Base-by-base conservation (phyloP, 2,113 vertebrate genomes). In the Orycteropus afer region DNA sequence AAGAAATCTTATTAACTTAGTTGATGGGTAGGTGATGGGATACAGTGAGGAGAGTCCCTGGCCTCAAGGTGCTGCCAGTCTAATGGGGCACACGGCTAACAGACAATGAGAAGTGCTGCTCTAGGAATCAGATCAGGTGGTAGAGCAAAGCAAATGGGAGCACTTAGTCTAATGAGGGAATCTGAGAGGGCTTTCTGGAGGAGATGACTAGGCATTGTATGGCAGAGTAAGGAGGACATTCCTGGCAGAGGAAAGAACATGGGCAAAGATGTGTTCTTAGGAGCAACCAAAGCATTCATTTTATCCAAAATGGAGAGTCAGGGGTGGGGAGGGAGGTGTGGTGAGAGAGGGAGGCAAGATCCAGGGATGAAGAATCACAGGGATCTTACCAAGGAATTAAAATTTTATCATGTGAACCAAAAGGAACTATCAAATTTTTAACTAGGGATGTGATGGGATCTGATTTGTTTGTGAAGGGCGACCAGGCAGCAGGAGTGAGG, bases 71-170 rank as follows among this genome's bases (percentile, higher is more conserved):
- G 22, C 29, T 65, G 47, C 27, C 34, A 22, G 82, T 49, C 37
- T 25, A 27, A 5, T n/a, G 8, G 37, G 71, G 34, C 27, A 40
- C 42, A 29, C 57, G 25, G 23, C 23, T 59, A 22, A 53, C 4
- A 17, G 69, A 7, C 9, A 0, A 0, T 11, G 13, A 59, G 57
- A 13, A 5, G 0, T n/a, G 10, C 14, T 80, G 1, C 12, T 42
- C 37, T 22, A 9, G 12, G 23, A 2, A 74, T 57, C 71, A 23
- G 15, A 51, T 27, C 29, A 27, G 53, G 14, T 73, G 13, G 32
- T 71, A 7, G 0, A 23, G 45, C 17, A 11, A 57, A 37, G 51
- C 55, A 12, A 32, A 7, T 5, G 77, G 67, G 57, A 83, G 69
- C 63, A 45, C 61, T 32, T 47, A 73, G 67, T 20, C 55, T 49